Conservation (phyloP, 2,113 vertebrate genomes). For the Chitala chitala region DNA sequence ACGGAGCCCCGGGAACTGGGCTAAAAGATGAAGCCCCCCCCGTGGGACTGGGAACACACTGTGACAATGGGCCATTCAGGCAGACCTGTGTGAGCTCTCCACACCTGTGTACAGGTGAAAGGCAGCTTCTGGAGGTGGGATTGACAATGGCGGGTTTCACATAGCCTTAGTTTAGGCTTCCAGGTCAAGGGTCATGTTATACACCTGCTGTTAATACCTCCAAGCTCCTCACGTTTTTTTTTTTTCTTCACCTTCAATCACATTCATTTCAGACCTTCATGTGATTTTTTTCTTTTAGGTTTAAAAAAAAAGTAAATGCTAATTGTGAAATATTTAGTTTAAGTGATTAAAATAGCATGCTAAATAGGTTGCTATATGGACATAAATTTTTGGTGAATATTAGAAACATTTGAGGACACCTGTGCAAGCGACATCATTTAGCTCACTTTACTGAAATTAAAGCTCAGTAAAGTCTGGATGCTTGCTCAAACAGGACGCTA, state of each 20-base stretch:
- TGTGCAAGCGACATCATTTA: neutral
- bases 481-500: too few relatives aligned
- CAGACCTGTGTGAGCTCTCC: slow-evolving; percentile 23
- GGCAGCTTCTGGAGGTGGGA: neutral
- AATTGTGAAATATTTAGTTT: too few relatives aligned
- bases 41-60: neutral
- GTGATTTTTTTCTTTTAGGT: too few relatives aligned
- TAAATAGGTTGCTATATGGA: too few relatives aligned
- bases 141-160: slow-evolving; percentile 3
- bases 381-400: too few relatives aligned
- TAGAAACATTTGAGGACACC: too few relatives aligned
- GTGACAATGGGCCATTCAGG: slow-evolving; percentile 39
- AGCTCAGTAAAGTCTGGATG: neutral
- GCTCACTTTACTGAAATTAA: neutral
- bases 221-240: neutral
- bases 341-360: too few relatives aligned
- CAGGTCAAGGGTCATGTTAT: slow-evolving; percentile 7
- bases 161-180: neutral
- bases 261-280: too few relatives aligned
- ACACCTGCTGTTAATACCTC: slow-evolving; percentile 5
- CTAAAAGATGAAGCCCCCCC: neutral
- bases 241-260: neutral
- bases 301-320: too few relatives aligned
- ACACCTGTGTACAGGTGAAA: slow-evolving; percentile 40
- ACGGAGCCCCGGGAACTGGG: neutral